Conservation (phyloP, 1,140 invertebrate genomes). For the Pararge aegeria region DNA sequence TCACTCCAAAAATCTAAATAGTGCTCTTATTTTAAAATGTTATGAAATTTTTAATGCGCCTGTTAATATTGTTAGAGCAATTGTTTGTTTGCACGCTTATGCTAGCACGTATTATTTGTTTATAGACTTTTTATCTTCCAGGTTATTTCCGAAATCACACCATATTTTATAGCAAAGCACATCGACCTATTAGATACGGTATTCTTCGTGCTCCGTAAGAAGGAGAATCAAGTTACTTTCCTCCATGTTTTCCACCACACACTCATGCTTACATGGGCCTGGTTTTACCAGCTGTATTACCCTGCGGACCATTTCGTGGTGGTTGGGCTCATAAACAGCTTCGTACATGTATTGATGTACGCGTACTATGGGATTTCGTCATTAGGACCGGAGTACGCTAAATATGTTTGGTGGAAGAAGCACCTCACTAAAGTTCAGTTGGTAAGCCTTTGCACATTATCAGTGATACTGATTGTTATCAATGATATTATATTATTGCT, state of each 20-base stretch:
- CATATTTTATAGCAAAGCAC: slow-evolving; percentile 67
- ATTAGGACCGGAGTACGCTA: slow-evolving; percentile 91
- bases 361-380: slow-evolving; percentile 93
- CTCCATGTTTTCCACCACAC: slow-evolving; percentile 92
- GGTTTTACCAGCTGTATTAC: slow-evolving; percentile 55
- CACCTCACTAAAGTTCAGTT: slow-evolving; percentile 94
- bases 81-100: no score
- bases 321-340: slow-evolving; percentile 72
- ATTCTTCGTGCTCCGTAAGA: slow-evolving; percentile 83
- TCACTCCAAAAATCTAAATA: no score
- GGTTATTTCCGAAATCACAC: slow-evolving; percentile 51
- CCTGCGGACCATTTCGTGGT: slow-evolving; percentile 64
- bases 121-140: no score
- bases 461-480: no score
- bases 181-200: slow-evolving; percentile 63
- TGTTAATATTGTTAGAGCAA: no score
- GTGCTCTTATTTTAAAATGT: no score
- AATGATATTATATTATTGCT: no score
- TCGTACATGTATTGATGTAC: slow-evolving; percentile 96
- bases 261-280: slow-evolving; percentile 82
- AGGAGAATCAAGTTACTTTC: slow-evolving; percentile 89
- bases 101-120: no score
- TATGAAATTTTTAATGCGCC: no score
- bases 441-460: slow-evolving; percentile 82
- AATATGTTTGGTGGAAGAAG: slow-evolving; percentile 97